Evolutionary conservation across 2,888 invertebrate genomes (phyloP).

Genomic region (Cerastoderma edule): DNA sequence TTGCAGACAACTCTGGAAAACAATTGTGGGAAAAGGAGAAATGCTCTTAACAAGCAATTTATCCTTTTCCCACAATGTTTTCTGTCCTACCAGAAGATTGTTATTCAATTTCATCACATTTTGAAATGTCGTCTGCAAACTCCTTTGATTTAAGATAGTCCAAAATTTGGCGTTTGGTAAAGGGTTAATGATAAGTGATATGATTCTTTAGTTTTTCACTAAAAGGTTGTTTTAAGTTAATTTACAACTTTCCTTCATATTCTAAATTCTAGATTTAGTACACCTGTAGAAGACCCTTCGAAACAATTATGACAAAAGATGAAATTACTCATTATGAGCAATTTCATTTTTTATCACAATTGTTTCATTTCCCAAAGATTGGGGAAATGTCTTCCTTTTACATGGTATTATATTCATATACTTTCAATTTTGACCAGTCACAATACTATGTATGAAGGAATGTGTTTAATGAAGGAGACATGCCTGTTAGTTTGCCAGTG

Average conservation of each 20-base stretch:
- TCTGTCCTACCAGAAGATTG: background rate
- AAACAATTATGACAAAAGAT: background rate
- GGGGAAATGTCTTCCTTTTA: no score
- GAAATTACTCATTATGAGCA: background rate
- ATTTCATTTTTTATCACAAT: conserved; percentile 4
- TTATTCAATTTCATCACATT: background rate
- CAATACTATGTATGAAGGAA: no score
- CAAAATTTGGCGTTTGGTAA: background rate
- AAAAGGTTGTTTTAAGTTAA: no score
- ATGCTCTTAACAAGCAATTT: no score
- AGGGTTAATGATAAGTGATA: background rate
- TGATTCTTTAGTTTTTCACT: background rate
- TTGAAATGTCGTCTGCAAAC: background rate
- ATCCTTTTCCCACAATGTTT: background rate
- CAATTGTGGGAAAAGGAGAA: background rate
- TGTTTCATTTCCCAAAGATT: background rate
- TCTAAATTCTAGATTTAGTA: background rate
- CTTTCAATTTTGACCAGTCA: no score
- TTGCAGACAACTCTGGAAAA: background rate
- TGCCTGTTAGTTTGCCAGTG: no score
- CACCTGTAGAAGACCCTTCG: background rate
- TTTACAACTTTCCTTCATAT: background rate
- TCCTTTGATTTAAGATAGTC: background rate
- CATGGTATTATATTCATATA: no score
- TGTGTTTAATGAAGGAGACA: no score